phyloP scores from a whole-genome alignment of 2,113 vertebrate genomes.

The Raphicerus campestris region DNA sequence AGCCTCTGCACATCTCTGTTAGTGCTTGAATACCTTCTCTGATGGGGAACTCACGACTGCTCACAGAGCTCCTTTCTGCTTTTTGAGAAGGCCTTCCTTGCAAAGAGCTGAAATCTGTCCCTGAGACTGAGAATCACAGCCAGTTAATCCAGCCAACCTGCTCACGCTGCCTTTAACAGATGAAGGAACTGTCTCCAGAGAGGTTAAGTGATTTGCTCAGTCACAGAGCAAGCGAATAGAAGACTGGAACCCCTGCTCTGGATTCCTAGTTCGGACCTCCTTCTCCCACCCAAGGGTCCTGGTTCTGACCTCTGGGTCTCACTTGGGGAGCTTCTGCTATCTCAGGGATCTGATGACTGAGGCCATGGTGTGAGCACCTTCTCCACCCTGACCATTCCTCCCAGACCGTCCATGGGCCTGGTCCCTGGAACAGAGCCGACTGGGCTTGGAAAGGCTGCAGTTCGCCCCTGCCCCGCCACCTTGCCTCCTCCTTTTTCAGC shows the following conservation, averaged over 20 bases:
- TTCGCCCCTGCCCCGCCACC: background rate
- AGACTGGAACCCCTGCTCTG: background rate
- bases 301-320: background rate
- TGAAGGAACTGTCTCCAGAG: background rate
- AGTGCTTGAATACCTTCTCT: background rate
- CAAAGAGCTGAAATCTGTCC: background rate
- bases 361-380: rapidly evolving
- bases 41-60: background rate
- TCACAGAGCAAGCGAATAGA: background rate
- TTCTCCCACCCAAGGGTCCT: no score
- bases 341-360: background rate
- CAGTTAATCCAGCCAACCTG: background rate
- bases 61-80: background rate
- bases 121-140: background rate
- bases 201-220: background rate
- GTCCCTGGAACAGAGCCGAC: background rate
- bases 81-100: background rate
- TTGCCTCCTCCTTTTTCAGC: background rate
- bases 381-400: background rate
- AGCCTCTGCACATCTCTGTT: background rate
- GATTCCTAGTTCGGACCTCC: no score
- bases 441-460: background rate
- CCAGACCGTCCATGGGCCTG: rapidly evolving
- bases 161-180: background rate
- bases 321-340: rapidly evolving